Percentiles rank a stretch among this genome's conserved stretches.
Evolutionary conservation across 2,797 vertebrate species (phyloP).

Genomic region (Prunella strophiata): DNA sequence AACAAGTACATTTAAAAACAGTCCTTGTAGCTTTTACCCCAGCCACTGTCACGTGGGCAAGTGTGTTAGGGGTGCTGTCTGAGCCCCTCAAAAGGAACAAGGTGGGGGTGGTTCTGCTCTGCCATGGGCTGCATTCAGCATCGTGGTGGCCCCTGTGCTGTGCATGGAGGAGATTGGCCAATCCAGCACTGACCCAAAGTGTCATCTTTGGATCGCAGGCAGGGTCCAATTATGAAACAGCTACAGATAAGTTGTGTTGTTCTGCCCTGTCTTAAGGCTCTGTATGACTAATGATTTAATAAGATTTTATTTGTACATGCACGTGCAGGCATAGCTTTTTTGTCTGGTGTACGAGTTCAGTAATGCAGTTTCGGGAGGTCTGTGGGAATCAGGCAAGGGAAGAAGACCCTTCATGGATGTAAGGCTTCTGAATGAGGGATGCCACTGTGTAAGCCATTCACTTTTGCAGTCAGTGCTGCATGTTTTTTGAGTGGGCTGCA

Average conservation of each 20-base stretch:
- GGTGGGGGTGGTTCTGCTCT: not conserved
- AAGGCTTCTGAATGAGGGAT: not conserved
- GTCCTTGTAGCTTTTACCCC: not conserved
- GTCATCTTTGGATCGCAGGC: not conserved
- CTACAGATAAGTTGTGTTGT: not conserved
- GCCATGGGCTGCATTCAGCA: fast-evolving
- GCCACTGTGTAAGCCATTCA: not conserved
- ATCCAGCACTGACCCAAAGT: not conserved
- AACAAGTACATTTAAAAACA: not conserved
- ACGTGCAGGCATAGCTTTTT: not conserved
- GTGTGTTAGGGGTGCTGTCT: not conserved
- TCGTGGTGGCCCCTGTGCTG: not conserved
- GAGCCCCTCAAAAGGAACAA: fast-evolving
- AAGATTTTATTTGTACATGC: not conserved
- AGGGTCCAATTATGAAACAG: not conserved
- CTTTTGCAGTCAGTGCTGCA: not conserved
- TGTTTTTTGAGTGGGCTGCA: not conserved
- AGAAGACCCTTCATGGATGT: not conserved
- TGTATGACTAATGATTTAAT: not conserved
- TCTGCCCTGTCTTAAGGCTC: not conserved
- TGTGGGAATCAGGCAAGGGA: not conserved
- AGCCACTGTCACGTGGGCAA: not conserved
- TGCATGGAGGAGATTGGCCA: not conserved
- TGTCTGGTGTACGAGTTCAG: not conserved
- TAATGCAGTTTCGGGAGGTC: not conserved